Evolutionary conservation across 2,888 invertebrate genomes (phyloP).

Genomic region (Cephus sareptanus): DNA sequence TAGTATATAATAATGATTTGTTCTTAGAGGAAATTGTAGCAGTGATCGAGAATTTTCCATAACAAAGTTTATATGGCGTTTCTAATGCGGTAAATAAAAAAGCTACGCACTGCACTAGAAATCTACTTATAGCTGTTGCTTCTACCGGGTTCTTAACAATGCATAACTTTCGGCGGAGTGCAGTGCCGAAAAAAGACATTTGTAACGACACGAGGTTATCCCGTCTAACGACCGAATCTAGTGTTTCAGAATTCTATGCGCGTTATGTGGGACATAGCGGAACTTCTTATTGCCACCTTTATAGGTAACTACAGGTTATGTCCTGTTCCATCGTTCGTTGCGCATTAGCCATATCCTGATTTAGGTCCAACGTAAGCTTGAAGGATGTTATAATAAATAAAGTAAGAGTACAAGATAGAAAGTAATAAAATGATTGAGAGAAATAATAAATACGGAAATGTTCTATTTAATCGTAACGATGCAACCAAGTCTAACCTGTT

Average conservation of each 20-base stretch:
- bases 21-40: not conserved
- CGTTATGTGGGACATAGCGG: slow-evolving; percentile 61
- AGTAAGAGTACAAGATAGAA: not conserved
- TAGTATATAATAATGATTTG: not conserved
- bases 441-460: not conserved
- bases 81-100: not conserved
- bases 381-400: not conserved
- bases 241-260: slow-evolving; percentile 45
- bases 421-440: not conserved
- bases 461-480: not conserved
- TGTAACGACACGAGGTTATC: not conserved
- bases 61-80: not conserved
- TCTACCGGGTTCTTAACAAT: not conserved
- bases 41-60: not conserved
- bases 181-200: not conserved
- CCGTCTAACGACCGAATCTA: not conserved
- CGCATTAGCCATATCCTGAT: not conserved
- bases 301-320: not conserved
- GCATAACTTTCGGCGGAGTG: not conserved
- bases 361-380: not conserved
- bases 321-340: not conserved
- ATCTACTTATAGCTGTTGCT: not conserved
- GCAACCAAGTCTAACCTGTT: not conserved
- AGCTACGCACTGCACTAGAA: not conserved
- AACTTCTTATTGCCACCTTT: slow-evolving; percentile 43